phyloP scores from a whole-genome alignment of 2,113 vertebrate species.

The Rhinichthys klamathensis region DNA sequence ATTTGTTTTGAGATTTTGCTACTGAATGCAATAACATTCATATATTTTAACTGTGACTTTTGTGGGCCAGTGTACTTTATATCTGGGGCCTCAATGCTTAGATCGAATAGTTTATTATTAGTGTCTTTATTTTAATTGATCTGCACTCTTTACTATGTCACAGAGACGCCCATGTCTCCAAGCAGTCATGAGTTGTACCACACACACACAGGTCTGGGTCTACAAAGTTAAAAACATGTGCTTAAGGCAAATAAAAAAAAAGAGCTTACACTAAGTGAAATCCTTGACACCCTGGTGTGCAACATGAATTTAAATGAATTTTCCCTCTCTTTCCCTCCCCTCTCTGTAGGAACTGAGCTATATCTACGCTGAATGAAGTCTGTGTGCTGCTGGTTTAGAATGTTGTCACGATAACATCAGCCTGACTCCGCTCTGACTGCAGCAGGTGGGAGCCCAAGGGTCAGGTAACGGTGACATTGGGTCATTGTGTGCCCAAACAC shows the following conservation, averaged over 20 bases:
- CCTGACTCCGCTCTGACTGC: constrained; percentile 17
- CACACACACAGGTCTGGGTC: neutral
- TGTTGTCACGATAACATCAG: constrained; percentile 40
- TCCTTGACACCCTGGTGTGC: neutral
- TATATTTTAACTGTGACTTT: neutral
- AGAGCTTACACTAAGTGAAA: constrained; percentile 20
- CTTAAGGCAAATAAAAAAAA: constrained; percentile 5
- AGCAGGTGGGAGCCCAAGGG: constrained; percentile 35
- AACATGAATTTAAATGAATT: constrained; percentile 20
- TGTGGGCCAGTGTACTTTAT: neutral
- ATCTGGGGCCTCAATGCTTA: neutral
- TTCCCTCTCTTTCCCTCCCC: constrained; percentile 8
- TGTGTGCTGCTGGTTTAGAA: constrained; percentile 19
- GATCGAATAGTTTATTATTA: neutral
- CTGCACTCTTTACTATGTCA: neutral
- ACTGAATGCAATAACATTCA: neutral
- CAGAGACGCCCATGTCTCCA: neutral
- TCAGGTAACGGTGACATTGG: constrained; percentile 37
- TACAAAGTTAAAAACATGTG: neutral
- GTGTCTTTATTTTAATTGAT: neutral
- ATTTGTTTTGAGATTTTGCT: neutral
- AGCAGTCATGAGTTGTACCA: neutral
- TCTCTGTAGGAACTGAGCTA: constrained; percentile 11
- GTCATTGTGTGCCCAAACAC: neutral
- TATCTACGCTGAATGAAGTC: constrained; percentile 28